Evolutionary conservation across 2,888 invertebrate genomes (phyloP).

Genomic region (Gryllus longicercus): DNA sequence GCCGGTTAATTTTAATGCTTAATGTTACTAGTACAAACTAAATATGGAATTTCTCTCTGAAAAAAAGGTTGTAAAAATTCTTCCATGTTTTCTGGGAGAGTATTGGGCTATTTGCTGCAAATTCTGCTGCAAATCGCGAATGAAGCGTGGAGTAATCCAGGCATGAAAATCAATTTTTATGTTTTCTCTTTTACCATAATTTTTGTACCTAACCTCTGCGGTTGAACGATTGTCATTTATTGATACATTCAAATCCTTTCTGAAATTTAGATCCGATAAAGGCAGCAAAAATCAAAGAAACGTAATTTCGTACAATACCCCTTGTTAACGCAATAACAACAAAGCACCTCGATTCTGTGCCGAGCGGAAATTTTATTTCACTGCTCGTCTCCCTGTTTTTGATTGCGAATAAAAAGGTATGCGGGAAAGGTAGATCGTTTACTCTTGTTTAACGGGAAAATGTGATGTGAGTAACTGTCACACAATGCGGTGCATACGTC

Average conservation of each 20-base stretch:
- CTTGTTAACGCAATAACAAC: neutral
- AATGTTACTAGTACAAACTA: neutral
- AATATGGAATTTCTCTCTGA: neutral
- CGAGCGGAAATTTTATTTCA: neutral
- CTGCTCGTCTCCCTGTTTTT: neutral
- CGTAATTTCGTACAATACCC: neutral
- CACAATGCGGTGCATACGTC: too few species aligned
- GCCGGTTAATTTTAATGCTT: neutral
- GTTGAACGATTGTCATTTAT: constrained; percentile 17
- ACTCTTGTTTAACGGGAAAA: too few species aligned
- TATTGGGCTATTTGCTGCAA: neutral
- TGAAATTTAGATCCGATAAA: neutral
- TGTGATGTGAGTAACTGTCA: too few species aligned
- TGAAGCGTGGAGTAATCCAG: neutral
- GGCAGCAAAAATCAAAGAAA: constrained; percentile 17
- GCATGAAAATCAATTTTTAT: neutral
- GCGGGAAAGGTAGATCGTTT: too few species aligned
- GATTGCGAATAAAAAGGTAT: neutral
- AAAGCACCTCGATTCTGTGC: neutral
- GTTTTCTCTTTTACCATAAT: neutral
- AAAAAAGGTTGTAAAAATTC: neutral
- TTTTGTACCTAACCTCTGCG: neutral
- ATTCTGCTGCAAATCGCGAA: neutral
- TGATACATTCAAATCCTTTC: neutral
- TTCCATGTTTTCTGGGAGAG: neutral